Percentiles rank a stretch among this genome's conserved stretches.
Conservation (phyloP, 2,888 invertebrate species). For the Caenorhabditis sp. region DNA sequence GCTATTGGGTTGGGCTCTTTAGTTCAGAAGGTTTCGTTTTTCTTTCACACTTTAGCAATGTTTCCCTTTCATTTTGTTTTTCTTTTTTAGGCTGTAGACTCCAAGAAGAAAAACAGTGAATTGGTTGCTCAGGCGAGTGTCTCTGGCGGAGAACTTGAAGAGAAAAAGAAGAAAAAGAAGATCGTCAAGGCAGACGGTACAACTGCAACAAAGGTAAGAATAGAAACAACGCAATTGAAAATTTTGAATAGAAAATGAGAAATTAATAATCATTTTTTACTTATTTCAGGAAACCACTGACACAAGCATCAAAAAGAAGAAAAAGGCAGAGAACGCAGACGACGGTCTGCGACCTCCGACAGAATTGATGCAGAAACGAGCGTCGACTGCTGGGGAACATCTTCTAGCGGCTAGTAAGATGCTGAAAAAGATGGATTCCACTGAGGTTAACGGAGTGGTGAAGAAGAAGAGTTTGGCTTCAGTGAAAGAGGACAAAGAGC, state of each 20-base stretch:
- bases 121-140: conserved; percentile 31
- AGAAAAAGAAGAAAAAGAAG: conserved; percentile 56
- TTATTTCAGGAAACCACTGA: conserved; percentile 25
- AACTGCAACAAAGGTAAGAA: conserved; percentile 35
- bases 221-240: neutral
- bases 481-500: conserved; percentile 46
- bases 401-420: conserved; percentile 32
- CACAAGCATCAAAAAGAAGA: conserved; percentile 31
- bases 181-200: conserved; percentile 45
- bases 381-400: conserved; percentile 50
- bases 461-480: conserved; percentile 35
- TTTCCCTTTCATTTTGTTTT: neutral
- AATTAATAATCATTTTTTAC: too few relatives aligned
- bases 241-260: neutral
- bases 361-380: conserved; percentile 28
- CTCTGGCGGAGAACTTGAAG: conserved; percentile 39
- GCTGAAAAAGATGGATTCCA: conserved; percentile 32
- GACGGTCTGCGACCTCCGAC: conserved; percentile 43
- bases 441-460: conserved; percentile 4
- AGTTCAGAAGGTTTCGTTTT: conserved; percentile 35
- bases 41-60: neutral
- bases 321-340: conserved; percentile 13
- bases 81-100: conserved; percentile 48
- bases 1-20: conserved; percentile 33
- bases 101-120: conserved; percentile 47